phyloP scores from a whole-genome alignment of 2,797 vertebrate genomes.

The Tinamus major region DNA sequence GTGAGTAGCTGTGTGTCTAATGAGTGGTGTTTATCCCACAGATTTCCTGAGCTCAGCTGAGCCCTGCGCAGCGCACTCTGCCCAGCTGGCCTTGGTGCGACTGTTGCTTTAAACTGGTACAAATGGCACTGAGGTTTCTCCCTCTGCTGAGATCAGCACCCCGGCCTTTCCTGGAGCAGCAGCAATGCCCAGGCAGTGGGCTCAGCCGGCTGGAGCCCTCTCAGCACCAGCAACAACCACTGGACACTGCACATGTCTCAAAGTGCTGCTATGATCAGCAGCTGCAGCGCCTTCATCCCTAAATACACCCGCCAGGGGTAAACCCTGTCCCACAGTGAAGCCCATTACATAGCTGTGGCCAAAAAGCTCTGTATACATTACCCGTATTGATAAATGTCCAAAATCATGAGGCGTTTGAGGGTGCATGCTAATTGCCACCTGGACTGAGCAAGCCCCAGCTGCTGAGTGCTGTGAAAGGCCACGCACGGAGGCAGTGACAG shows the following conservation, averaged over 20 bases:
- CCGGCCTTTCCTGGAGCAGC: accelerated
- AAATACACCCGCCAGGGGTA: not conserved
- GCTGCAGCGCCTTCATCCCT: not conserved
- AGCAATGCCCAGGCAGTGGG: accelerated
- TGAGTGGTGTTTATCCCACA: not conserved
- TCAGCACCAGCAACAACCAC: not conserved
- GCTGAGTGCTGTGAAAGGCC: not conserved
- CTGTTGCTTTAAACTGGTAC: not conserved
- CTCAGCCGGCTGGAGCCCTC: not conserved
- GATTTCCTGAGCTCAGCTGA: accelerated
- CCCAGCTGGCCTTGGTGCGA: not conserved
- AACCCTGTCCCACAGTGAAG: not conserved
- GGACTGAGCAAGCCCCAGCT: not conserved
- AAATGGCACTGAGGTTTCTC: not conserved
- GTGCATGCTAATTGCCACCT: not conserved
- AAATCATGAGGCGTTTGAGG: not conserved
- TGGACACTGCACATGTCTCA: accelerated
- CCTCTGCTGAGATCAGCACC: not conserved
- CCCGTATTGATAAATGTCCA: accelerated
- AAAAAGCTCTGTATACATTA: not conserved
- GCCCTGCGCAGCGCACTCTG: not conserved
- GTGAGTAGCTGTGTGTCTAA: not conserved
- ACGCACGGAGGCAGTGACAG: not conserved
- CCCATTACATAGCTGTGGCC: no score
- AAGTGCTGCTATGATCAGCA: not conserved